A percentile compares a stretch with the other conserved stretches of the same genome.
These are phyloP conservation scores for Eulemur coronatus DNA, from an alignment of 2,797 vertebrate genomes.

Conservation along the genomic window DNA sequence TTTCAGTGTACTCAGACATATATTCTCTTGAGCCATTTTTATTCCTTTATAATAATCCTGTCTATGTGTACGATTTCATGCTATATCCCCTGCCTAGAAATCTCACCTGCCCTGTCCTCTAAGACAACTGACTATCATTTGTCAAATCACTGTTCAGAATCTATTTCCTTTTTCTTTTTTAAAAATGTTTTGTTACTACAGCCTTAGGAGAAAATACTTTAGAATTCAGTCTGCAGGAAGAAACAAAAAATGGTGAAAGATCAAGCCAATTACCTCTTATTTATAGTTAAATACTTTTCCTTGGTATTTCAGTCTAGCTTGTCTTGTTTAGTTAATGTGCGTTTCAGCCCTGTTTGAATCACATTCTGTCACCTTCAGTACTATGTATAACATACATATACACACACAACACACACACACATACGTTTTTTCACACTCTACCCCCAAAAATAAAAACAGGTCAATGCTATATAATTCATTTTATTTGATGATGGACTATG, in stretches of 20 bases:
- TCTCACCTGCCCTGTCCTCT: slow-evolving; percentile 28
- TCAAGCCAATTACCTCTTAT: background rate
- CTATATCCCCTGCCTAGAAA: slow-evolving; percentile 16
- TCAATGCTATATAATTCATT: background rate
- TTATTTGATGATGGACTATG: background rate
- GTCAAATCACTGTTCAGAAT: slow-evolving; percentile 39
- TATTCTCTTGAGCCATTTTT: slow-evolving; percentile 41
- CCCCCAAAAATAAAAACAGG: background rate
- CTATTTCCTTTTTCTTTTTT: background rate
- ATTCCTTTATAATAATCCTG: slow-evolving; percentile 53
- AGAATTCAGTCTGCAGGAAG: slow-evolving; percentile 29
- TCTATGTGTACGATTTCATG: slow-evolving; percentile 1
- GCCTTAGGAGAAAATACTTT: slow-evolving; percentile 26
- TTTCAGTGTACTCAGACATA: background rate
- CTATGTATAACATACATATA: background rate
- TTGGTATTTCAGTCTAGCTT: slow-evolving; percentile 29
- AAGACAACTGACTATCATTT: slow-evolving; percentile 38
- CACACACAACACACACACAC: background rate
- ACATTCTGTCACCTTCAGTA: background rate
- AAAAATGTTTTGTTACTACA: background rate
- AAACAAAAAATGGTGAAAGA: slow-evolving; percentile 7
- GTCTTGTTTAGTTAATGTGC: slow-evolving; percentile 32
- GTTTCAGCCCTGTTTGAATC: background rate
- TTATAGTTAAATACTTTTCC: slow-evolving; percentile 30
- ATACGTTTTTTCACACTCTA: background rate